Conservation (phyloP, 1,140 invertebrate genomes). For the Luehdorfia chinensis region DNA sequence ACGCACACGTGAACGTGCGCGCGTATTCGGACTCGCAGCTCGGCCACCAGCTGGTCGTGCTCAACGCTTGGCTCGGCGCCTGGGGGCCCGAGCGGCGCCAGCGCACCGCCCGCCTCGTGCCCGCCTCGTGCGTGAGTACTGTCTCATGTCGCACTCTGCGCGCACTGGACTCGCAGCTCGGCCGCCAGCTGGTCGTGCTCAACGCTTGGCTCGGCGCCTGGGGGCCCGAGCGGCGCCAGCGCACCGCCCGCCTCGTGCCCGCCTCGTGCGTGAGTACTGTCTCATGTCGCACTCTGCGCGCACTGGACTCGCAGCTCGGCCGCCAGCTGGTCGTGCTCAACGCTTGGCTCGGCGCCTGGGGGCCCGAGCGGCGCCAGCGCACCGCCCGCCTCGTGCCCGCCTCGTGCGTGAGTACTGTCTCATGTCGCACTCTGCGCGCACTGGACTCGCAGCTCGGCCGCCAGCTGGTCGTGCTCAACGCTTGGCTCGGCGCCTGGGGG, state of each 20-base stretch:
- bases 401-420: conserved; percentile 34
- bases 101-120: conserved; percentile 39
- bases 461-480: conserved; percentile 30
- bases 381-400: conserved; percentile 32
- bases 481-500: conserved; percentile 57
- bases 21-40: conserved; percentile 43
- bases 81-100: conserved; percentile 59
- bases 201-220: conserved; percentile 58
- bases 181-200: conserved; percentile 18
- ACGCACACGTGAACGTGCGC: conserved; percentile 46
- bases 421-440: conserved; percentile 32
- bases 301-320: conserved; percentile 37
- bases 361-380: conserved; percentile 49
- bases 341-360: conserved; percentile 58
- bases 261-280: conserved; percentile 31
- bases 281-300: conserved; percentile 26
- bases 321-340: conserved; percentile 28
- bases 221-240: conserved; percentile 53
- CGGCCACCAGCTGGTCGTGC: conserved; percentile 17
- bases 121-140: conserved; percentile 28
- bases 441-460: conserved; percentile 33
- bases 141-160: conserved; percentile 20
- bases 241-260: conserved; percentile 36
- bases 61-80: conserved; percentile 52
- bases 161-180: conserved; percentile 41